Evolutionary conservation across 2,113 vertebrate genomes (phyloP), one percentile per base, ranked within the genome.

Genomic region (Trochalopteron elliotii): DNA sequence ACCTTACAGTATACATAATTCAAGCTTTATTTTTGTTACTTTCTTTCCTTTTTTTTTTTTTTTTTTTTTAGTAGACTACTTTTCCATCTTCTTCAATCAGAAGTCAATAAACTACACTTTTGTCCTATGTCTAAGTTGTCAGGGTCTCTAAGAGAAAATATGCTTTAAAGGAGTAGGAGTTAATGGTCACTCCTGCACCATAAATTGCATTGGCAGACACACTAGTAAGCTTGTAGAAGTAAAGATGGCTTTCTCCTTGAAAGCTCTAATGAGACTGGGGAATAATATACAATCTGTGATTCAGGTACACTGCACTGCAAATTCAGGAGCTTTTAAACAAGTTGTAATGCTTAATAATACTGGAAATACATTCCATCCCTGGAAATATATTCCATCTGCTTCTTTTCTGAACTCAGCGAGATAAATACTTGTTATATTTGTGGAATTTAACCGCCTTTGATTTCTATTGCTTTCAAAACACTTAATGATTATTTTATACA

Each of bases 181-280:
- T 97, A 97, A 97, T 96, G 96, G 96, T 97, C 97, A 98, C 94
- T 97, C 90, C 94, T 93, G 94, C 75, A 40, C 92, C 92, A 96
- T 98, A 97, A 98, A 98, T 98, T 97, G 93, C 95, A 80, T 59
- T 96, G 96, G 92, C 96, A 98, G 96, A 96, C 92, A 96, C 69
- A 90, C 95, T 93, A 89, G 94, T 97, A 95, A 95, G 94, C 92
- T 94, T 90, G 93, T 60, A 97, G 97, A 94, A 94, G 92, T 85
- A 97, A 96, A 93, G 95, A 98, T 97, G 97, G 95, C 90, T 98
- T 98, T 98, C 97, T 98, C 97, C 97, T 98, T 98, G 97, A 97
- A 98, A 97, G 88, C 96, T 91, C 86, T 97, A 98, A 98, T 97
- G 96, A 98, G 96, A 93, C 90, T 86, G 89, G 96, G 92, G 95